Conservation (phyloP, 64 coral and sea anemone species). For the Porites lutea region DNA sequence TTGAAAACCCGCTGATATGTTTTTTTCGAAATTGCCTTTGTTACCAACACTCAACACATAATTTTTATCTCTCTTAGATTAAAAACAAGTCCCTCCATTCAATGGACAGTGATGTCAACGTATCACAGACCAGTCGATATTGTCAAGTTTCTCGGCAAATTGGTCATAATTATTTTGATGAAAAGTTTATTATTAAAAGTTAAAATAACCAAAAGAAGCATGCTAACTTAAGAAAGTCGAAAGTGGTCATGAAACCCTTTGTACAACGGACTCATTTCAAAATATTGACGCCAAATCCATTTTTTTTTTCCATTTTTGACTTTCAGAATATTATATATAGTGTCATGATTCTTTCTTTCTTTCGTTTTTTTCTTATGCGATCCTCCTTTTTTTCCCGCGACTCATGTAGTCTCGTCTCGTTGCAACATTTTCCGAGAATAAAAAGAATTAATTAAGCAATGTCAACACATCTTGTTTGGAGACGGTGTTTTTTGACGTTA, state of each 20-base stretch:
- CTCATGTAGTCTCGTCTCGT: neutral
- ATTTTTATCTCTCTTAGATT: neutral
- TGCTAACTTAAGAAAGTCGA: neutral
- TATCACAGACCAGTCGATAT: neutral
- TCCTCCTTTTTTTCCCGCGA: neutral
- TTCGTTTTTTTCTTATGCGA: neutral
- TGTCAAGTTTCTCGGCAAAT: neutral
- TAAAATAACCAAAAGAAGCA: neutral
- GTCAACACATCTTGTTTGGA: neutral
- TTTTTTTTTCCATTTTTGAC: neutral
- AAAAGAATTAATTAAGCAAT: neutral
- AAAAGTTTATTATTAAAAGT: neutral
- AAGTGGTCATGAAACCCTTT: neutral
- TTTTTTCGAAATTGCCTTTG: neutral
- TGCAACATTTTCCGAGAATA: neutral
- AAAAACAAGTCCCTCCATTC: neutral
- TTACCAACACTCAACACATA: neutral
- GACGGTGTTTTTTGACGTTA: conserved; percentile 4
- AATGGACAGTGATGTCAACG: neutral
- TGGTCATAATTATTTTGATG: neutral
- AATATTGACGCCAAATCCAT: neutral
- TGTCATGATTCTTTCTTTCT: neutral
- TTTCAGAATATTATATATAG: neutral
- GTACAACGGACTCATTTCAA: too few relatives aligned
- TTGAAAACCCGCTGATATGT: neutral